phyloP scores from a whole-genome alignment of 30 jellyfish, hydroid and myxozoan genomes.

The Catostylus mosaicus region DNA sequence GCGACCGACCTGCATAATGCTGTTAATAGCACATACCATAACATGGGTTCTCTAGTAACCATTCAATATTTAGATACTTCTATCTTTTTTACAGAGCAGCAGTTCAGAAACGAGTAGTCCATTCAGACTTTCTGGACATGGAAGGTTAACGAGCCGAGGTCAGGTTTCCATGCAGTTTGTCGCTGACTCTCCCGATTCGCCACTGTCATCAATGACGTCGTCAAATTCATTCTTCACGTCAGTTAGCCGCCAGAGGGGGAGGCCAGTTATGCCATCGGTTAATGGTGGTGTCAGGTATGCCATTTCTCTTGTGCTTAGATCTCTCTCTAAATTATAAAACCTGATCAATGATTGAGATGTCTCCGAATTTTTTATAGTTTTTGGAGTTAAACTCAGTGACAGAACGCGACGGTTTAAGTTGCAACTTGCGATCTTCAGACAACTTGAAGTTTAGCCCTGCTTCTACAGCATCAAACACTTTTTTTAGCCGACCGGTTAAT shows the following conservation, averaged over 20 bases:
- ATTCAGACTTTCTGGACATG: slow-evolving; percentile 51
- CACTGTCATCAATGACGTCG: slow-evolving; percentile 96
- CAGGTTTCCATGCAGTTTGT: slow-evolving; percentile 57
- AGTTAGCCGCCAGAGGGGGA: slow-evolving; percentile 87
- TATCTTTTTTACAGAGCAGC: slow-evolving; percentile 53
- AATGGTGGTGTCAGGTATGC: slow-evolving; percentile 51
- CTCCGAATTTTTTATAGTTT: too few species aligned
- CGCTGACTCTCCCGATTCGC: slow-evolving; percentile 80
- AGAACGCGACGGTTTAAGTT: too few species aligned
- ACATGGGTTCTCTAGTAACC: not conserved
- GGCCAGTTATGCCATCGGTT: slow-evolving; percentile 81
- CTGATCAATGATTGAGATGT: too few species aligned
- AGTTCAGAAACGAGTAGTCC: slow-evolving; percentile 57
- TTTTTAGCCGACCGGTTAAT: too few species aligned
- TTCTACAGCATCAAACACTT: too few species aligned
- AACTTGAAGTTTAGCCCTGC: too few species aligned
- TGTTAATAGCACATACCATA: too few species aligned
- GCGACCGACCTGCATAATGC: too few species aligned
- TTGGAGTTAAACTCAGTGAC: too few species aligned
- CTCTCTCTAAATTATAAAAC: too few species aligned
- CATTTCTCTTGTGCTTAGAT: not conserved
- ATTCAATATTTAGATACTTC: not conserved
- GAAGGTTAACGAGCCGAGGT: slow-evolving; percentile 55
- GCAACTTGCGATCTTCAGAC: too few species aligned
- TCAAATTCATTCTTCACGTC: slow-evolving; percentile 88